These are phyloP conservation scores for Orthosia cruda DNA, from an alignment of 2,888 invertebrate species.

Conservation along the genomic window DNA sequence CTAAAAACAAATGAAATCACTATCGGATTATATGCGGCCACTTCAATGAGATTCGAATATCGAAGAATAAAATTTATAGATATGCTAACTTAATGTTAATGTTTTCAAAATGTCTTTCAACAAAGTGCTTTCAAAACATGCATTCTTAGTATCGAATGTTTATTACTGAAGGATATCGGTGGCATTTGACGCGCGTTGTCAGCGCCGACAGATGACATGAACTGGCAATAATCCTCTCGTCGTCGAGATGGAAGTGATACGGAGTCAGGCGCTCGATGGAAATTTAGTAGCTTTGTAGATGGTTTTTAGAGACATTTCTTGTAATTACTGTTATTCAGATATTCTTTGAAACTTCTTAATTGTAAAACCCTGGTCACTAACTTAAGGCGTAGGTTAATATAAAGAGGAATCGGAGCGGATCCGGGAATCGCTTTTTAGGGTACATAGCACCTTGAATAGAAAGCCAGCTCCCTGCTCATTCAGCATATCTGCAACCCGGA, in stretches of 20 bases:
- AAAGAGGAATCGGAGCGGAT: too few species aligned
- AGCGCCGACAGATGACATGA: constrained; percentile 17
- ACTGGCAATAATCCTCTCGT: constrained; percentile 24
- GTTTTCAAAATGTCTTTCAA: constrained; percentile 4
- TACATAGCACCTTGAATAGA: too few species aligned
- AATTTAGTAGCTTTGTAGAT: background rate
- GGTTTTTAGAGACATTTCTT: background rate
- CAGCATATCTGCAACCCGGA: too few species aligned
- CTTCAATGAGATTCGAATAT: background rate
- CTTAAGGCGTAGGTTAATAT: too few species aligned
- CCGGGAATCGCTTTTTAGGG: too few species aligned
- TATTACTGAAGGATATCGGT: constrained; percentile 12
- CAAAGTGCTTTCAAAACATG: background rate
- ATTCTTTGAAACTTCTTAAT: background rate
- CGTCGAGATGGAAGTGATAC: constrained; percentile 12
- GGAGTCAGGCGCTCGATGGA: background rate
- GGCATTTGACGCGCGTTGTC: constrained; percentile 36
- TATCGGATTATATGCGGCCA: background rate
- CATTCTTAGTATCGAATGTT: background rate
- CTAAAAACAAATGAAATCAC: background rate
- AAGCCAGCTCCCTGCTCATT: too few species aligned
- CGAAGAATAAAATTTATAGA: background rate
- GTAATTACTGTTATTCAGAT: background rate
- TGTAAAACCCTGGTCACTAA: too few species aligned
- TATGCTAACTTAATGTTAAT: background rate